phyloP scores from a whole-genome alignment of 1,140 invertebrate genomes.

The Cyphomyrmex costatus region DNA sequence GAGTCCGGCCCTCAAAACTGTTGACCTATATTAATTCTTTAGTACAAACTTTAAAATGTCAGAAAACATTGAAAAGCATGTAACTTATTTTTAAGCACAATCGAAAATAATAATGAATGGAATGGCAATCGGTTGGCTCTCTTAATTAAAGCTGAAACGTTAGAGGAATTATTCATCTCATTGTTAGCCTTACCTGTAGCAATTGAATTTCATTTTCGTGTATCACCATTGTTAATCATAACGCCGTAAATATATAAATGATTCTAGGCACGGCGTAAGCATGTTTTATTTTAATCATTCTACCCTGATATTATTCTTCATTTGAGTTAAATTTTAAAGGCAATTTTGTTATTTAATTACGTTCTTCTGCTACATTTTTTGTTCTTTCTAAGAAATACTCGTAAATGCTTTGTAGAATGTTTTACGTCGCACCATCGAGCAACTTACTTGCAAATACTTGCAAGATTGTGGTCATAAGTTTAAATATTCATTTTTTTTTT shows the following conservation, averaged over 20 bases:
- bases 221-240: conserved; percentile 18
- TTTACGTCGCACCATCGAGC: conserved; percentile 17
- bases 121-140: not conserved
- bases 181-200: not conserved
- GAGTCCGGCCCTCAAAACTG: not conserved
- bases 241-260: conserved; percentile 40
- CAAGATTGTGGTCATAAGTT: conserved; percentile 2
- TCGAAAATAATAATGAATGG: not conserved
- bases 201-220: not conserved
- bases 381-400: not conserved
- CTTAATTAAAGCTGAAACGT: not conserved
- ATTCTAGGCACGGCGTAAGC: conserved; percentile 45
- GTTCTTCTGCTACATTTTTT: conserved; percentile 11
- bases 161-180: not conserved
- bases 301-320: not conserved
- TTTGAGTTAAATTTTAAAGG: not conserved
- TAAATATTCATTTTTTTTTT: conserved; percentile 14
- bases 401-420: conserved; percentile 4
- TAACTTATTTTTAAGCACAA: conserved; percentile 18
- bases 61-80: not conserved
- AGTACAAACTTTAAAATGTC: not conserved
- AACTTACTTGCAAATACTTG: conserved; percentile 29
- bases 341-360: conserved; percentile 3
- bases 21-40: not conserved
- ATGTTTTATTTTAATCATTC: conserved; percentile 12